These are phyloP conservation scores for Sebastes minor DNA, from an alignment of 2,797 vertebrate genomes.

Conservation along the genomic window DNA sequence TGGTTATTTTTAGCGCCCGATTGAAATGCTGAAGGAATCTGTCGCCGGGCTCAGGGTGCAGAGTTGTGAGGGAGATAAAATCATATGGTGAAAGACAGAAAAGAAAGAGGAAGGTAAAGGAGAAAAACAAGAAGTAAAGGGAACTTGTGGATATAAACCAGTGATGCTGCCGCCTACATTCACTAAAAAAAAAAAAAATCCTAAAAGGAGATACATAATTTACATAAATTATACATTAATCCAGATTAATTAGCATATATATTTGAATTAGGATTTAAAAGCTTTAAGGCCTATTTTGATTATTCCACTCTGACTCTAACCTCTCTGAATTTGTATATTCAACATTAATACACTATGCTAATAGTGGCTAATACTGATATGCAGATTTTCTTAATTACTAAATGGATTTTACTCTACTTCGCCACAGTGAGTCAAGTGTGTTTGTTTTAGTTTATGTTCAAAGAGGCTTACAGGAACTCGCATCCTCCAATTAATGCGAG, in stretches of 20 bases:
- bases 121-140: conserved; percentile 15
- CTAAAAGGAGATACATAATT: conserved; percentile 66
- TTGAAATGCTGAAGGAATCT: conserved; percentile 82
- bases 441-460: conserved; percentile 78
- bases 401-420: conserved; percentile 75
- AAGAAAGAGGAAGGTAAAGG: conserved; percentile 31
- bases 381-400: conserved; percentile 84
- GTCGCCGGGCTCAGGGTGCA: conserved; percentile 76
- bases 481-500: conserved; percentile 67
- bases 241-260: conserved; percentile 84
- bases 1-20: conserved; percentile 88
- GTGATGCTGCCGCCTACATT: conserved; percentile 22
- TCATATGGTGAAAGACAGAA: conserved; percentile 41
- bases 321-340: conserved; percentile 73
- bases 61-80: conserved; percentile 68
- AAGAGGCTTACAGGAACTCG: conserved; percentile 72
- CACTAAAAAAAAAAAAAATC: conserved; percentile 25
- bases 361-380: conserved; percentile 84
- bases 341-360: conserved; percentile 79
- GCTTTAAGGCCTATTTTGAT: conserved; percentile 81
- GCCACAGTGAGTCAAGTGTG: conserved; percentile 72
- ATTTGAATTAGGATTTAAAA: conserved; percentile 85
- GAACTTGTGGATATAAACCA: conserved; percentile 28
- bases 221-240: conserved; percentile 83
- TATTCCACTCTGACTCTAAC: conserved; percentile 75